phyloP scores from a whole-genome alignment of 2,888 invertebrate species.

The Leucophenga montana region DNA sequence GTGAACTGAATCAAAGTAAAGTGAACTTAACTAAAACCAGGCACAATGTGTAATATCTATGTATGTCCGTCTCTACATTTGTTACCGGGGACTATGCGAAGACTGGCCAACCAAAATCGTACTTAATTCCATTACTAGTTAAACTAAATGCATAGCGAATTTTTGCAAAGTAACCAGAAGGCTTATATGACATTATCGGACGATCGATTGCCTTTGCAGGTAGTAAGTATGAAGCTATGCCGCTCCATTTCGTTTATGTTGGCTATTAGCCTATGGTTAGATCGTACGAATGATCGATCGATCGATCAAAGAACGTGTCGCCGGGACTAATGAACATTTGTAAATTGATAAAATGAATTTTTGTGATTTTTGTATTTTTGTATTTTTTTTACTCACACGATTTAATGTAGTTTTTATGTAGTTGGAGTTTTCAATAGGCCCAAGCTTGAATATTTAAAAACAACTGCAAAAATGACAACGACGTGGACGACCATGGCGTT shows the following conservation, averaged over 20 bases:
- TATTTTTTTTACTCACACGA: background rate
- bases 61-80: no score
- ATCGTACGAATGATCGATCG: constrained; percentile 38
- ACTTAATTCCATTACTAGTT: constrained; percentile 30
- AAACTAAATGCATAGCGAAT: constrained; percentile 35
- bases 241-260: constrained; percentile 6
- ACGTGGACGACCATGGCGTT: background rate
- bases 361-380: background rate
- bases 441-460: constrained; percentile 11
- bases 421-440: background rate
- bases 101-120: constrained; percentile 31
- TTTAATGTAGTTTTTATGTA: background rate
- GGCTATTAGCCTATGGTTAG: constrained; percentile 7
- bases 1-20: background rate
- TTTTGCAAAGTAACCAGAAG: background rate
- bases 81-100: no score
- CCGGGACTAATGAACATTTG: constrained; percentile 58
- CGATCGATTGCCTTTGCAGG: constrained; percentile 58
- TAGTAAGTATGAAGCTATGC: constrained; percentile 22
- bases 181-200: constrained; percentile 49
- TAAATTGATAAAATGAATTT: constrained; percentile 33
- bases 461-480: background rate
- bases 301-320: constrained; percentile 60
- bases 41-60: background rate
- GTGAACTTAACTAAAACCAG: background rate